Base-by-base conservation (phyloP, 1,140 invertebrate genomes). In the Neoseiulus cucumeris region DNA sequence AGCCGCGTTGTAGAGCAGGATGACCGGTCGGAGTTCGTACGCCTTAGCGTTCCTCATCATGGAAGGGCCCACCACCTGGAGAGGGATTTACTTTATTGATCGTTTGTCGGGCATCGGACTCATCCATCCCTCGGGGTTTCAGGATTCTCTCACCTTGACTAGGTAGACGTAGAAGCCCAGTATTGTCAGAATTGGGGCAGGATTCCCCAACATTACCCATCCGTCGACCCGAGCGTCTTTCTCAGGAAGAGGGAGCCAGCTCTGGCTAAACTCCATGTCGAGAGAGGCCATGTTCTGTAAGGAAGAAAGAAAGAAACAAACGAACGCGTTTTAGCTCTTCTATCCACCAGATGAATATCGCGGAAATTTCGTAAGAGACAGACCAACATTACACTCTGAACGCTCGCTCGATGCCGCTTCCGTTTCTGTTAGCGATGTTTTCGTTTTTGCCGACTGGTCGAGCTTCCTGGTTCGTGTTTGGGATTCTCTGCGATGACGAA, bases 1-100 rank as follows among this genome's bases (percentile, higher is more conserved):
- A 9, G 55, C 14, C 2, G 25, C 39, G 78, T 93, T 92, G 76
- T 91, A 93, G 64, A 81, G 75, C 72, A 91, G 82, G 67, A 91
- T 78, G 39, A 84, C 77, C 68, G 82, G 81, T 70, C 86, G 82
- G 28, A 91, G 77, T 68, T 88, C 81, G 73, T 86, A 85, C 2
- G 89, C 84, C 76, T 87, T 84, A 69, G 87, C 81, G 73, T 89
- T 83, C 74, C 86, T 83, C 89, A 93, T 93, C 65, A 85, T 75
- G 71, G 82, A 82, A 45, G 87, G 87, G 9, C 89, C 88, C 64
- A 90, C 33, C 25, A 66, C 44, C 64, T 70, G 68, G 7, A 71
- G 65, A 44, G 70, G 69, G 12, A 65, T 12, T 12, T n/a, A 14
- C 45, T n/a, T n/a, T n/a, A n/a, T n/a, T n/a, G n/a, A n/a, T n/a